Evolutionary conservation across 2,888 invertebrate genomes (phyloP), one percentile per base, ranked within the genome.

Genomic region (Lasioglossum villosulum): DNA sequence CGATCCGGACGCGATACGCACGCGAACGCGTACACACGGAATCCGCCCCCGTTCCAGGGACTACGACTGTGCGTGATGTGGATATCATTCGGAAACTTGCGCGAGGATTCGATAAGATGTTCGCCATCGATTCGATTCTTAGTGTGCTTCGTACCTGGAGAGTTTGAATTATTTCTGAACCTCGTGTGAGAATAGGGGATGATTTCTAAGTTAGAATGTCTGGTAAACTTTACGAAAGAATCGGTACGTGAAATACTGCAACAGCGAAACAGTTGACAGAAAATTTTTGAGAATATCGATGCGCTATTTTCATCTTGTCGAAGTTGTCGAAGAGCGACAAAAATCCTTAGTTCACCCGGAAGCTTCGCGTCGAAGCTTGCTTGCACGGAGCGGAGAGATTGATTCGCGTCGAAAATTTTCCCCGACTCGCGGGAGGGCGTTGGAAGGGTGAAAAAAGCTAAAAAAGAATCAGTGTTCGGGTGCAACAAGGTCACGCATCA

Each of bases 1-100:
- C 66, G 82, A 82, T 78, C 73, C 59, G 14, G 3, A 19, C 52
- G 23, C 39, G 78, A 66, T 75, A 82, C 34, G 48, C 77, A 84
- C 77, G 82, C 77, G 63, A 82, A 59, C 42, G 84, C 82, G 68
- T 77, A 73, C 2, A 52, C 52, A 81, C 77, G 66, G 74, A 71
- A 59, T 75, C 66, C 45, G 52, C 27, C 63, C 45, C 66, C 34
- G 39, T 76, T 73, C 56, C 30, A 39, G 16, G 63, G 63, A 42
- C 56, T 14, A 42, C 42, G 42, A 42, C 42, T 42, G 34, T 82
- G 12, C 10, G 42, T 68, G 34, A 48, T 48, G 16, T 45, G 14
- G 23, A 34, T 6, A 52, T 52, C 52, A 52, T 52, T 3, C 23
- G 2, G 66, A 48, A 68, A 59, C 16, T 56, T 74, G 34, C 52